These are phyloP conservation scores for Aurelia aurita DNA, from an alignment of 30 jellyfish, hydroid and myxozoan species.

Conservation along the genomic window DNA sequence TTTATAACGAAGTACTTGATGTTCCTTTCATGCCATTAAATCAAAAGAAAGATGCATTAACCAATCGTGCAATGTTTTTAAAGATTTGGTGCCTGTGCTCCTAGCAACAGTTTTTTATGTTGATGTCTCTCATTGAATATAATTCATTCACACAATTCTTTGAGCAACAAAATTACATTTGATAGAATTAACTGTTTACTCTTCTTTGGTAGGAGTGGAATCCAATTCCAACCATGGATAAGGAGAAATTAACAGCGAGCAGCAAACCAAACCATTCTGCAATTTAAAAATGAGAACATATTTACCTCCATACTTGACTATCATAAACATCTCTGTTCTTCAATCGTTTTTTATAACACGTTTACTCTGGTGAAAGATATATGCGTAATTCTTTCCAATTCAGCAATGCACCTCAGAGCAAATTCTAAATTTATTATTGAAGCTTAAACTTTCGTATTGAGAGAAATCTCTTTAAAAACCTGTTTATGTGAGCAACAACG, in stretches of 20 bases:
- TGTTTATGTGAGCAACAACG: constrained; percentile 19
- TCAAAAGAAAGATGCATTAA: too few species aligned
- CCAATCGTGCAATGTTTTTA: too few species aligned
- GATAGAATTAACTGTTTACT: too few species aligned
- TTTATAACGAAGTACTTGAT: too few species aligned
- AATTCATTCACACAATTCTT: too few species aligned
- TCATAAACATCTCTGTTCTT: constrained; percentile 21
- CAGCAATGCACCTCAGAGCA: background rate
- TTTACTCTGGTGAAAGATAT: background rate
- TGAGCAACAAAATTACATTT: too few species aligned
- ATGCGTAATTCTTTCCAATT: background rate
- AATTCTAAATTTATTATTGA: background rate
- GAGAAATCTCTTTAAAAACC: background rate
- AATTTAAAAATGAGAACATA: background rate
- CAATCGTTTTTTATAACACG: too few species aligned
- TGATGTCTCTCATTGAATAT: too few species aligned
- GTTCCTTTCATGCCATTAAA: too few species aligned
- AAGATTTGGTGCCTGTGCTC: too few species aligned
- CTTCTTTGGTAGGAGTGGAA: too few species aligned
- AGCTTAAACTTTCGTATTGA: constrained; percentile 2
- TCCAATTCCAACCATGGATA: background rate
- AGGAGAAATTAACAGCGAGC: background rate
- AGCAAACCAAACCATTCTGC: background rate
- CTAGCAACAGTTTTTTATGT: too few species aligned
- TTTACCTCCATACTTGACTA: constrained; percentile 47